Percentiles rank a stretch among this genome's conserved stretches.
Conservation (phyloP, 2,113 vertebrate genomes). For the Acinonyx jubatus region DNA sequence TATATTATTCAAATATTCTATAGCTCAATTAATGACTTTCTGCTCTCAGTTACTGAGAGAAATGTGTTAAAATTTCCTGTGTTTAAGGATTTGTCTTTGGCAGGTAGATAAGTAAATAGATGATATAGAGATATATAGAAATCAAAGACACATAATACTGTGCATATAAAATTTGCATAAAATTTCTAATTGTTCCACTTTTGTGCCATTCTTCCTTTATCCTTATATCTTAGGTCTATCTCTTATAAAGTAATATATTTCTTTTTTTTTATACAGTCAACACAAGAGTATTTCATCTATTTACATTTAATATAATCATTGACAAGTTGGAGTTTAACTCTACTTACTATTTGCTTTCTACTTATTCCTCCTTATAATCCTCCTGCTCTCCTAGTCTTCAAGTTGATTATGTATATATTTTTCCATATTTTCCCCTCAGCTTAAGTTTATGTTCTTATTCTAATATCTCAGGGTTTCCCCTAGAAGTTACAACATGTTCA, state of each 20-base stretch:
- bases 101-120: not conserved
- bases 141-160: not conserved
- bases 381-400: not conserved
- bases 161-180: not conserved
- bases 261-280: not conserved
- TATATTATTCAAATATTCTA: not conserved
- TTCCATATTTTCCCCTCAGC: not conserved
- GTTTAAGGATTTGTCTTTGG: not conserved
- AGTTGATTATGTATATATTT: not conserved
- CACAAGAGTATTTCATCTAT: not conserved
- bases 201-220: not conserved
- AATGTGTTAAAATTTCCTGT: not conserved
- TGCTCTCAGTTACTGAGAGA: not conserved
- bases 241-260: not conserved
- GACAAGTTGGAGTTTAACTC: not conserved
- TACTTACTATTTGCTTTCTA: not conserved
- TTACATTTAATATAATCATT: not conserved
- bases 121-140: not conserved
- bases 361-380: not conserved
- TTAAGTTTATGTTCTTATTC: not conserved
- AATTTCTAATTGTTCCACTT: constrained; percentile 5
- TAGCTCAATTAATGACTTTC: not conserved
- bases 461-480: not conserved
- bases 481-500: not conserved
- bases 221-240: not conserved